A percentile compares a stretch with the other conserved stretches of the same genome.
phyloP scores from a whole-genome alignment of 1,140 invertebrate genomes.

The Drosophila asahinai region DNA sequence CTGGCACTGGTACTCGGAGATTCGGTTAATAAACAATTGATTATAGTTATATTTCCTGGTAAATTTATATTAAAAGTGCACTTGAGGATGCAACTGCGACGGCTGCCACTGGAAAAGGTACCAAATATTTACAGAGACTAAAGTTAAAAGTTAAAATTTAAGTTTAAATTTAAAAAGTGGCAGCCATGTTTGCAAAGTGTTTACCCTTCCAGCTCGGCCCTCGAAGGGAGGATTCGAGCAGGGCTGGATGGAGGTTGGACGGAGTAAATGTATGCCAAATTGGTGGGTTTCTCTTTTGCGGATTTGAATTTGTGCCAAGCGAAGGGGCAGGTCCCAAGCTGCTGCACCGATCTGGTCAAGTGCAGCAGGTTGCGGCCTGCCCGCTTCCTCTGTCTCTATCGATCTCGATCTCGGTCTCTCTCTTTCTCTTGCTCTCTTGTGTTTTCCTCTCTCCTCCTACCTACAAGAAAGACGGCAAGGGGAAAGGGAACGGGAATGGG shows the following conservation, averaged over 20 bases:
- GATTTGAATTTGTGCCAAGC: constrained; percentile 30
- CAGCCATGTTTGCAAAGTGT: constrained; percentile 7
- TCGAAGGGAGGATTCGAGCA: not conserved
- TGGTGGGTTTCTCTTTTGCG: constrained; percentile 24
- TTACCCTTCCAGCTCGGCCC: not conserved
- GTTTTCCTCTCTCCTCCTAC: constrained; percentile 8
- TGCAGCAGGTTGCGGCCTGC: constrained; percentile 25
- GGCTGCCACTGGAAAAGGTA: constrained; percentile 10
- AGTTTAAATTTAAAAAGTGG: not conserved
- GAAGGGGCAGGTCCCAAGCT: constrained; percentile 5
- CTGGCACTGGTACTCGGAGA: not conserved
- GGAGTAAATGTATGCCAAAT: constrained; percentile 11
- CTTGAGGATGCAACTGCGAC: constrained; percentile 6
- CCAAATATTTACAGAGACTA: constrained; percentile 5
- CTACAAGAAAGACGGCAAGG: constrained; percentile 5
- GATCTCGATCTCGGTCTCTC: not conserved
- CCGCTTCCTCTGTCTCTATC: not conserved
- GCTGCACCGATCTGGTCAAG: constrained; percentile 5
- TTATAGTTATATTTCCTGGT: not conserved
- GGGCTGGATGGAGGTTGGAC: not conserved
- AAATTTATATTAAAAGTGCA: constrained; percentile 15
- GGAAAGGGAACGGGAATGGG: not conserved
- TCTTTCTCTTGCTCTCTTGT: not conserved
- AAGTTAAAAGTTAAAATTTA: not conserved
- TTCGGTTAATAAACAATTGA: constrained; percentile 6